These are phyloP conservation scores for Leptocoma aspasia DNA, from an alignment of 2,113 vertebrate genomes.

Conservation along the genomic window DNA sequence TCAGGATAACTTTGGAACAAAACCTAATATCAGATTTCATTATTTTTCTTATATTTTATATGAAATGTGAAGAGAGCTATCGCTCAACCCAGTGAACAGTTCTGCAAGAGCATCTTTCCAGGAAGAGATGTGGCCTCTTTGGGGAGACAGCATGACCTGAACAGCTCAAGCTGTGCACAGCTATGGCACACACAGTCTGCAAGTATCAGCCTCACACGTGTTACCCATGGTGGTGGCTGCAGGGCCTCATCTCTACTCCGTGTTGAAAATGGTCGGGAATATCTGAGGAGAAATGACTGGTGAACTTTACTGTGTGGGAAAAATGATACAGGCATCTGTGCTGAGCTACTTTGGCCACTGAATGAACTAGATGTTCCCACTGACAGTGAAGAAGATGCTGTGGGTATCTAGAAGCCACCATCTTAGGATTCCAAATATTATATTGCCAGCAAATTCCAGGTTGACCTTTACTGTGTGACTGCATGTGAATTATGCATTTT, in stretches of 20 bases:
- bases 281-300: neutral
- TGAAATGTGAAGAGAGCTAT: neutral
- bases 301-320: neutral
- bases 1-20: neutral
- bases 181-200: neutral
- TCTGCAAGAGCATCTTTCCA: neutral
- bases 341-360: neutral
- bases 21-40: neutral
- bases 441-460: neutral
- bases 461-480: neutral
- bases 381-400: neutral
- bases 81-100: accelerated
- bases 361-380: neutral
- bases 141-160: neutral
- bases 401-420: neutral
- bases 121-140: neutral
- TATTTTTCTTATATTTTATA: neutral
- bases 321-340: neutral
- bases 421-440: neutral
- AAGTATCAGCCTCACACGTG: accelerated
- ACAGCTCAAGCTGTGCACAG: neutral
- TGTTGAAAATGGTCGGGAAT: neutral
- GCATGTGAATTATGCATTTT: neutral
- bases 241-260: neutral
- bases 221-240: neutral